These are phyloP conservation scores for Chionomys nivalis DNA, from an alignment of 2,113 vertebrate genomes.

Conservation along the genomic window DNA sequence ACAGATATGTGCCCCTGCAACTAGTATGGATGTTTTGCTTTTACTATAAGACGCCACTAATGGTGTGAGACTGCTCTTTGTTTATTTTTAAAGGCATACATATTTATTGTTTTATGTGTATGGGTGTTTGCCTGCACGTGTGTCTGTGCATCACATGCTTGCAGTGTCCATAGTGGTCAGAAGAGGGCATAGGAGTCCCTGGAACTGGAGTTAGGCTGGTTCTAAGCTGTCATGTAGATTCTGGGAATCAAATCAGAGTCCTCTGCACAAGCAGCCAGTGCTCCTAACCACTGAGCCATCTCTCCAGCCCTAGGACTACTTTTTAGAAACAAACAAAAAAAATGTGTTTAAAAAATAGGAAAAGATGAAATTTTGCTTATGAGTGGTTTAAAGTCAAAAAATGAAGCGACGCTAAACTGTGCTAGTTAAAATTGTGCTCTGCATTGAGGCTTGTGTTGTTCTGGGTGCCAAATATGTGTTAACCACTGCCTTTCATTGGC, in stretches of 20 bases:
- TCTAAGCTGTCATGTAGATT: neutral
- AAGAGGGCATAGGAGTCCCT: neutral
- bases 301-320: neutral
- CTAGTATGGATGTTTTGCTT: neutral
- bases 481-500: neutral
- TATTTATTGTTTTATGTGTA: neutral
- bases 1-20: neutral
- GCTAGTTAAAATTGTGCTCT: slow-evolving; percentile 11
- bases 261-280: neutral
- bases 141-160: neutral
- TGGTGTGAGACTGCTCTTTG: neutral
- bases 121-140: neutral
- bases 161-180: neutral
- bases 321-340: neutral
- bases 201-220: neutral
- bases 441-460: neutral
- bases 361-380: neutral
- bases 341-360: neutral
- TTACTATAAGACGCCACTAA: neutral
- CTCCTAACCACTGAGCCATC: neutral
- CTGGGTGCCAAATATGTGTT: neutral
- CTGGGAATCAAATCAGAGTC: neutral
- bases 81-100: neutral
- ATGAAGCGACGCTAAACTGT: neutral
- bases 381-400: slow-evolving; percentile 24